Percentiles rank a stretch among this genome's conserved stretches.
Conservation (phyloP, 2,888 invertebrate species). For the Portevinia maculata region DNA sequence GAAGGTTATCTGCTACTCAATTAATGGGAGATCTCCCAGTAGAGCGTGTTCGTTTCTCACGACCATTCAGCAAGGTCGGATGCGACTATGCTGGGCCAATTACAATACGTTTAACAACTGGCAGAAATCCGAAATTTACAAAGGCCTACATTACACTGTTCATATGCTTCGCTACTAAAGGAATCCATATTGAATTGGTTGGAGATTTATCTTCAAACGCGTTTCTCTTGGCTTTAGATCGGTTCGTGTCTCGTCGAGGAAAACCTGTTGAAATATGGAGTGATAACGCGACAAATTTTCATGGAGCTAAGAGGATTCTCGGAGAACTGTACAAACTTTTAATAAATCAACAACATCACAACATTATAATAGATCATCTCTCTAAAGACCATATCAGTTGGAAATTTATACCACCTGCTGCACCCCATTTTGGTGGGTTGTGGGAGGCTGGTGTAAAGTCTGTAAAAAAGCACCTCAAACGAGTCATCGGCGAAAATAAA, state of each 20-base stretch:
- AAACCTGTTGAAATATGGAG: constrained; percentile 39
- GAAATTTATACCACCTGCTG: constrained; percentile 44
- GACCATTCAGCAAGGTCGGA: constrained; percentile 33
- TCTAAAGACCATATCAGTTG: constrained; percentile 30
- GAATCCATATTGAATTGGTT: constrained; percentile 44
- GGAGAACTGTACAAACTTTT: constrained; percentile 32
- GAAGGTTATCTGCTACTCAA: constrained; percentile 22
- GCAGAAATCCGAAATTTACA: constrained; percentile 39
- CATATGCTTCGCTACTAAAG: constrained; percentile 57
- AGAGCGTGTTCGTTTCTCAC: constrained; percentile 40
- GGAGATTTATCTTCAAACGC: constrained; percentile 45
- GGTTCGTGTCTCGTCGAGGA: constrained; percentile 28
- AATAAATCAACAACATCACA: constrained; percentile 15
- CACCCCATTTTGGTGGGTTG: constrained; percentile 40
- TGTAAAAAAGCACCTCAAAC: not conserved
- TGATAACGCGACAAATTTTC: constrained; percentile 27
- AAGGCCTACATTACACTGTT: constrained; percentile 54
- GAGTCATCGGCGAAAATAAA: not conserved
- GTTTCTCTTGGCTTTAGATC: constrained; percentile 49
- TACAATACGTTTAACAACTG: constrained; percentile 23
- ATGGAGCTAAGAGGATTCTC: constrained; percentile 23
- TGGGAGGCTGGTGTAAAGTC: constrained; percentile 1
- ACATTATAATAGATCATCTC: constrained; percentile 24
- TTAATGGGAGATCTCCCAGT: constrained; percentile 50
- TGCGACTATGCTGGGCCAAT: constrained; percentile 56